Evolutionary conservation across 2,888 invertebrate genomes (phyloP), one percentile per base, ranked within the genome.

Genomic region (Malthinus flaveolus): DNA sequence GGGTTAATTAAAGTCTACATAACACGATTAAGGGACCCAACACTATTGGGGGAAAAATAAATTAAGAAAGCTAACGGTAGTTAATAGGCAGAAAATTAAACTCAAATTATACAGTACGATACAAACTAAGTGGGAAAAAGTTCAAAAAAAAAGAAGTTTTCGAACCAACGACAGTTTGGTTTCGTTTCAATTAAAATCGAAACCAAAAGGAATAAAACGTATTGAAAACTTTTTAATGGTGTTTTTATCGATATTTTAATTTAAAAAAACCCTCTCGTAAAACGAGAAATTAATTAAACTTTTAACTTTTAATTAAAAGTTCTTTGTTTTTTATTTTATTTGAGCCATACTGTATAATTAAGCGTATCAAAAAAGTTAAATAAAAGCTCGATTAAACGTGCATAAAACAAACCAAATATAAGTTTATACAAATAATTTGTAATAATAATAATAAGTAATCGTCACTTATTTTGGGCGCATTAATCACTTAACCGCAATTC

Each of bases 391-490:
- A 39, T 47, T 35, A 59, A 54, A 46, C 59, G 59, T 59, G 59
- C 59, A 59, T 46, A 55, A 59, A 59, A 55, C 59, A 59, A 59
- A 54, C 45, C 54, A 59, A 59, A 56, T 37, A 56, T 54, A 59
- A 55, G 59, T 59, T 59, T 59, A 59, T 59, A 59, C 54, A 59
- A 23, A 55, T 48, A 23, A 23, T 23, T 23, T 23, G 23, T 23
- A 23, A 23, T 23, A 23, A 23, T 23, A 23, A 23, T 23, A 23
- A 23, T 23, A 23, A 2, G 23, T 23, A 23, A 23, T 23, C 23
- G 23, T 23, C 23, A 23, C 23, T 23, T 23, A 23, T 23, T 46
- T 56, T 35, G 44, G 10, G 39, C 23, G 37, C 35, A 39, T 56
- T 53, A 53, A 49, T 59, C 55, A 49, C 49, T 46, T 59, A 55